Conservation (phyloP, 1,140 invertebrate genomes). For the Melitaea cinxia region DNA sequence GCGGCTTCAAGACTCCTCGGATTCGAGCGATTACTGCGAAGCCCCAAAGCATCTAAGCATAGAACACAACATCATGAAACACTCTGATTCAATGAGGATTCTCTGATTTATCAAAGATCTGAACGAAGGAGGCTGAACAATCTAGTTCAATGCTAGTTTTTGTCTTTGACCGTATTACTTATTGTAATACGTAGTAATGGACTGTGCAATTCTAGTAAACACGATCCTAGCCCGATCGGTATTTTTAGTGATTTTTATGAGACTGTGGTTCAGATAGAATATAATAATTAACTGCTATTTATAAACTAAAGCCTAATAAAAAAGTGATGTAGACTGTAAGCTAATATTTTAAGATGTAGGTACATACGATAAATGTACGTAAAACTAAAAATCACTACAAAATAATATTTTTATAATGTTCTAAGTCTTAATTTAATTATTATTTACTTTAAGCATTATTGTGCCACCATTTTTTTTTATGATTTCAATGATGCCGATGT, state of each 20-base stretch:
- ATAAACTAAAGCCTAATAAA: conserved; percentile 35
- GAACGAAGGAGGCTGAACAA: conserved; percentile 50
- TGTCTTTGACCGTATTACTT: conserved; percentile 23
- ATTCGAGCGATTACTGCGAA: conserved; percentile 68
- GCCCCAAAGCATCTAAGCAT: conserved; percentile 52
- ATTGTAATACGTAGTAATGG: conserved; percentile 18
- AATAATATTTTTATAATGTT: conserved; percentile 20
- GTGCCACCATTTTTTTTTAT: conserved; percentile 15
- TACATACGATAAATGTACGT: conserved; percentile 3
- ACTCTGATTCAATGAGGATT: conserved; percentile 73
- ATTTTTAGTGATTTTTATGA: conserved; percentile 60
- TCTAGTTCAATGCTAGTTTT: conserved; percentile 53
- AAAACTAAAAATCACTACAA: conserved; percentile 8
- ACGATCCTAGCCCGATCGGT: conserved; percentile 37
- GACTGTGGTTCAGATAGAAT: conserved; percentile 70
- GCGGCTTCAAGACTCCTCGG: conserved; percentile 59
- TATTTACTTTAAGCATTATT: conserved; percentile 14
- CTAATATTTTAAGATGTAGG: conserved; percentile 19
- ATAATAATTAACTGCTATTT: conserved; percentile 24
- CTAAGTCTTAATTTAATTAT: conserved; percentile 19
- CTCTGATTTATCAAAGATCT: conserved; percentile 57
- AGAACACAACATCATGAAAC: conserved; percentile 68
- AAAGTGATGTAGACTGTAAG: conserved; percentile 42
- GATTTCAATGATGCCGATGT: background rate
- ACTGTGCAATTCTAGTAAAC: conserved; percentile 36